These are phyloP conservation scores for Pseudomyrmex cubaensis DNA, from an alignment of 1,140 invertebrate genomes.

Conservation along the genomic window DNA sequence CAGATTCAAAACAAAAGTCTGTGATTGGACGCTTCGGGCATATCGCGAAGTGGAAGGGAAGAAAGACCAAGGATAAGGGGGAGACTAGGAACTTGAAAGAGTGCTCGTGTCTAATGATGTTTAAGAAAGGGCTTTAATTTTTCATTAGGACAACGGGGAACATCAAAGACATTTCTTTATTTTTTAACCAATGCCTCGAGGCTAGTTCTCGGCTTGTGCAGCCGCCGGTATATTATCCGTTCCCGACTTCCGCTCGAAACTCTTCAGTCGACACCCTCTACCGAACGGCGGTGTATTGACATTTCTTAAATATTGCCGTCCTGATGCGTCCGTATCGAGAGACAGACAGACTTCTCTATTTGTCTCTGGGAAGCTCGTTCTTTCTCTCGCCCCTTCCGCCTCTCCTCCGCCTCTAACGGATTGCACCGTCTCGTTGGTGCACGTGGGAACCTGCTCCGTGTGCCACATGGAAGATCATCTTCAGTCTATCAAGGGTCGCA, in stretches of 20 bases:
- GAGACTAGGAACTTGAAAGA: slow-evolving; percentile 76
- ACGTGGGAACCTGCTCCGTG: slow-evolving; percentile 70
- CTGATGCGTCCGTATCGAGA: slow-evolving; percentile 68
- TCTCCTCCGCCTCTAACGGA: slow-evolving; percentile 11
- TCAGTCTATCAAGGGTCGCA: slow-evolving; percentile 65
- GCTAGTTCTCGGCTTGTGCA: slow-evolving; percentile 68
- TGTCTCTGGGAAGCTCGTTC: slow-evolving; percentile 42
- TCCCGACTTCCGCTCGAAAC: slow-evolving; percentile 71
- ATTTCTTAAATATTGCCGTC: slow-evolving; percentile 82
- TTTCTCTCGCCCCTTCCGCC: slow-evolving; percentile 1
- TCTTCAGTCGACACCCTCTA: slow-evolving; percentile 65
- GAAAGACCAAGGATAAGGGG: slow-evolving; percentile 61
- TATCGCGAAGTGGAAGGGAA: slow-evolving; percentile 47
- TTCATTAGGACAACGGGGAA: slow-evolving; percentile 83
- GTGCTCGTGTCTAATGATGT: slow-evolving; percentile 84
- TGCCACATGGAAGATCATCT: slow-evolving; percentile 67
- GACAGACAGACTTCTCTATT: slow-evolving; percentile 33
- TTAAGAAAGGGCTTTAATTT: slow-evolving; percentile 85
- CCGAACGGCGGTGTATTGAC: slow-evolving; percentile 79
- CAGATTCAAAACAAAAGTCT: slow-evolving; percentile 45
- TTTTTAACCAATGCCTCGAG: slow-evolving; percentile 82
- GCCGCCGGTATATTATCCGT: slow-evolving; percentile 71
- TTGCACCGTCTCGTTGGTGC: slow-evolving; percentile 34
- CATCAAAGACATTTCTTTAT: slow-evolving; percentile 83
- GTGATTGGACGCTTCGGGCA: slow-evolving; percentile 69